phyloP scores from a whole-genome alignment of 2,888 invertebrate species.

The Zygothrica quintamaculata region DNA sequence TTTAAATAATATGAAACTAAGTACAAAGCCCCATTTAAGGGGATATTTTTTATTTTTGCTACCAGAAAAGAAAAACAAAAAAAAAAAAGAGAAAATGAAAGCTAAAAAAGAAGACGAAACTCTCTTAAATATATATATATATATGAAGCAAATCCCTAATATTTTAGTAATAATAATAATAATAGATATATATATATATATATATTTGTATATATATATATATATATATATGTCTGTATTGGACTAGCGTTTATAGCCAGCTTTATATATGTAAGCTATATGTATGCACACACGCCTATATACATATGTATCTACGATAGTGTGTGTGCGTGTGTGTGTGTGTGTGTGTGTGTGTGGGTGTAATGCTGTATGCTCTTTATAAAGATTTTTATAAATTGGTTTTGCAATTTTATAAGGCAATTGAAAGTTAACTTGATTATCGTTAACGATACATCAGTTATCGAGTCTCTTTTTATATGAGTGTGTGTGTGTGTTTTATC shows the following conservation, averaged over 20 bases:
- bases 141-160: too few species aligned
- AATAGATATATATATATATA: background rate
- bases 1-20: slow-evolving; percentile 44
- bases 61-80: slow-evolving; percentile 37
- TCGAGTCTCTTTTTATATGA: background rate
- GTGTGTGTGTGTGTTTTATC: too few species aligned
- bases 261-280: slow-evolving; percentile 22
- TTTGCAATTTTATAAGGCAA: slow-evolving; percentile 38
- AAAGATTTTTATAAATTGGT: slow-evolving; percentile 28
- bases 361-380: too few species aligned
- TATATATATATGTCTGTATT: slow-evolving; percentile 16
- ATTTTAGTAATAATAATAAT: too few species aligned
- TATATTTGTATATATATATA: too few species aligned
- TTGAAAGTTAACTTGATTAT: slow-evolving; percentile 34
- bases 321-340: background rate
- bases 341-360: slow-evolving; percentile 34
- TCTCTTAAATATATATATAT: too few species aligned
- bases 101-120: slow-evolving; percentile 18
- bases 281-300: slow-evolving; percentile 30
- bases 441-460: slow-evolving; percentile 4
- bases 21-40: slow-evolving; percentile 36
- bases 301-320: slow-evolving; percentile 8
- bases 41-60: background rate
- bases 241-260: slow-evolving; percentile 65
- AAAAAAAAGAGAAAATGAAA: slow-evolving; percentile 18